phyloP scores from a whole-genome alignment of 2,113 vertebrate genomes.

The Cyrtonyx montezumae region DNA sequence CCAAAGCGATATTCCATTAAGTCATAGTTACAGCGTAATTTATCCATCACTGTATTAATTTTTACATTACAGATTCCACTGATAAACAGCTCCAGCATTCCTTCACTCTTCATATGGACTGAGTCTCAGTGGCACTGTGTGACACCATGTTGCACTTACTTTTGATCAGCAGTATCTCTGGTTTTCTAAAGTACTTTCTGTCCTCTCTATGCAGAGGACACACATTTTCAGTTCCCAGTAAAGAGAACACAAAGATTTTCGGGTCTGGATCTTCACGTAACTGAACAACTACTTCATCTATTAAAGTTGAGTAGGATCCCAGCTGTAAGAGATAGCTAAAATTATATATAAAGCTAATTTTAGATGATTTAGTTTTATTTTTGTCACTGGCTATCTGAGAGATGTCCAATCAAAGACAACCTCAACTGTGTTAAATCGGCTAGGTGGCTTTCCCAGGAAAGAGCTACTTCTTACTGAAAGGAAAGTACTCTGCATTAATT shows the following conservation, averaged over 20 bases:
- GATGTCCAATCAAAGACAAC: not conserved
- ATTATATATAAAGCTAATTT: conserved; percentile 11
- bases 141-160: not conserved
- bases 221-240: not conserved
- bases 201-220: not conserved
- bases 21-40: conserved; percentile 54
- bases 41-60: conserved; percentile 49
- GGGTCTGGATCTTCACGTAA: not conserved
- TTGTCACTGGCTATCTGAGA: not conserved
- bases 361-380: conserved; percentile 9
- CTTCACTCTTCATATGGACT: not conserved
- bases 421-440: not conserved
- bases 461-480: not conserved
- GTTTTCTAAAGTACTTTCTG: not conserved
- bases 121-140: not conserved
- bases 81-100: not conserved
- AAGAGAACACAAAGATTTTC: not conserved
- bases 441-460: not conserved
- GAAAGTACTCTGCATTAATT: not conserved
- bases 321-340: not conserved
- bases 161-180: not conserved
- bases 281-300: not conserved
- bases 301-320: not conserved
- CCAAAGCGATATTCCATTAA: conserved; percentile 61
- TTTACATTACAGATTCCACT: conserved; percentile 36